Base-by-base conservation (phyloP, 2,113 vertebrate genomes). In the Tylochromis polylepis region DNA sequence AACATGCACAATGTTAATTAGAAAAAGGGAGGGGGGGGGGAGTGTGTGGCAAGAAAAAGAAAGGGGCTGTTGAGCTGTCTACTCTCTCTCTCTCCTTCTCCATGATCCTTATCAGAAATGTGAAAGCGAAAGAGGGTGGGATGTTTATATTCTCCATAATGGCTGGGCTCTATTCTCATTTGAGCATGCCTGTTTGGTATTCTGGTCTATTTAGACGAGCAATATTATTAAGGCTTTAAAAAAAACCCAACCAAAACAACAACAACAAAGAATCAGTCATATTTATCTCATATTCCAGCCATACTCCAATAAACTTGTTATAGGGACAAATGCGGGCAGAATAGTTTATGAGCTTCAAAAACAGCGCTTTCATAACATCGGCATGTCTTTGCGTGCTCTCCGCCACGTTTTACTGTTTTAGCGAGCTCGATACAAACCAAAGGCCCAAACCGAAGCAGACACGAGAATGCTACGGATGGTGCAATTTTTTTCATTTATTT, bases 1-100 rank as follows among this genome's bases (percentile, higher is more conserved):
- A 95, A 94, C 93, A 95, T 90, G 94, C 94, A 85, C 95, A 92
- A 88, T 94, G 95, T 95, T 96, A 96, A 96, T 96, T 96, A 94
- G 94, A 95, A 92, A 95, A 90, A 67, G 91, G 84, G 83, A 84
- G 87, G 85, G 86, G 65, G 88, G 88, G 85, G 43, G 29, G 15
- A 6, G 16, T 2, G 87, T 65, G 91, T 41, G 87, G 89, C 34
- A 53, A 86, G 82, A 87, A 86, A 93, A 85, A 88, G 80, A 91
- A 91, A 88, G 90, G 79, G 81, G 86, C 84, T 88, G 91, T 89
- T 90, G 92, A 93, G 92, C 83, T 92, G 93, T 94, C 90, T 84
- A 49, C 88, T 94, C 88, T 90, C 87, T 65, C 58, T 34, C 34
- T 90, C 87, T 85, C 80, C 85, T 92, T 92, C 80, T 65, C 81